Evolutionary conservation across 2,888 invertebrate genomes (phyloP), one percentile per base, ranked within the genome.

Genomic region (Drosophila sordidapex): DNA sequence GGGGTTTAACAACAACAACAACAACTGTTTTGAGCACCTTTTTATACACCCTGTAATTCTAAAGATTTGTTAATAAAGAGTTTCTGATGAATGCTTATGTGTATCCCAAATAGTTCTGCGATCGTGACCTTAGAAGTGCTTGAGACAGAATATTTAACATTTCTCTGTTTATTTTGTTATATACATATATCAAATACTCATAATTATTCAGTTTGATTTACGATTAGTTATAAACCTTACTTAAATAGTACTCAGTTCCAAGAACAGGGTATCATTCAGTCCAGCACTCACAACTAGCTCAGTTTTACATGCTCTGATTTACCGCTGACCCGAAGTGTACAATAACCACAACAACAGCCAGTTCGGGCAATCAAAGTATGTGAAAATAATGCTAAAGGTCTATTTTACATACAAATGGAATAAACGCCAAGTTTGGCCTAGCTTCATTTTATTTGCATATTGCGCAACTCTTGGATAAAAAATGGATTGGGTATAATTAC

Each of bases 371-470:
- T 79, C 78, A 79, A 81, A 88, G 77, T 79, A 89, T 89, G 85
- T 86, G 89, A 83, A 83, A 83, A 83, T 89, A 81, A 86, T 83
- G 81, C 81, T 29, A 67, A 71, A 70, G 89, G 81, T 81, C 72
- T 76, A 71, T 72, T 85, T 83, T 61, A 70, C 79, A 76, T 80
- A 74, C 51, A 51, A 38, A 60, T 58, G 35, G 67, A 46, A 61
- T 64, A 74, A 70, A 54, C 70, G 57, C 31, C 57, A 68, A 69
- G 40, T 62, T 64, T 64, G 25, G 63, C 51, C 63, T 51, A 67
- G 59, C 63, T 51, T 71, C 61, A 59, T 53, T 65, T 76, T 70
- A 73, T 80, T 81, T 80, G 61, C 76, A 80, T 76, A 81, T 59
- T 70, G 59, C 35, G 76, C 74, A 74, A 73, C 70, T 64, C 27